Percentiles rank a stretch among this genome's conserved stretches.
These are phyloP conservation scores for Drosophila seclusa DNA, from an alignment of 2,888 invertebrate species.

Conservation along the genomic window DNA sequence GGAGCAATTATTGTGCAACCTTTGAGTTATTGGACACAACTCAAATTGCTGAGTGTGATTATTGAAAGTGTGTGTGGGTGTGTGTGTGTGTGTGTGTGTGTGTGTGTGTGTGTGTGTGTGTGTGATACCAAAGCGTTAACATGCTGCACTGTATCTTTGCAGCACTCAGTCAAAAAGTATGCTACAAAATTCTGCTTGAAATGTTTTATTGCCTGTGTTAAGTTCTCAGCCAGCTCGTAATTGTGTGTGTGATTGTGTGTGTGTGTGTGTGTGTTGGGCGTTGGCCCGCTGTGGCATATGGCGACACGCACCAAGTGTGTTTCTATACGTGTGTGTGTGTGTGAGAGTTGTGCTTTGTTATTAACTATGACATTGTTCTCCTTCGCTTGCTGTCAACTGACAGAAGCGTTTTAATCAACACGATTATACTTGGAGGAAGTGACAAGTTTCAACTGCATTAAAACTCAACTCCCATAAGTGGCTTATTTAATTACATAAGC, in stretches of 20 bases:
- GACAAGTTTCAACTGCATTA: slow-evolving; percentile 74
- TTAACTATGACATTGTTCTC: slow-evolving; percentile 55
- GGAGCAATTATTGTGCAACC: neutral
- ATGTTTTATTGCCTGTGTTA: slow-evolving; percentile 61
- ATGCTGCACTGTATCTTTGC: slow-evolving; percentile 20
- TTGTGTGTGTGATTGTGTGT: slow-evolving; percentile 4
- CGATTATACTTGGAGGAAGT: slow-evolving; percentile 62
- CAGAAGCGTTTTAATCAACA: slow-evolving; percentile 69
- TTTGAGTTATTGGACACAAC: neutral
- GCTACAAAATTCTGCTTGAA: slow-evolving; percentile 45
- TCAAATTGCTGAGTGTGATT: slow-evolving; percentile 1
- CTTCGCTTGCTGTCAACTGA: slow-evolving; percentile 31
- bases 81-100: slow-evolving; percentile 9
- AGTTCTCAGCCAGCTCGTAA: slow-evolving; percentile 14
- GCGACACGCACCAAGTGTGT: slow-evolving; percentile 24
- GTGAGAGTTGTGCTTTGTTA: slow-evolving; percentile 37
- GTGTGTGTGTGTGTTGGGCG: slow-evolving; percentile 31
- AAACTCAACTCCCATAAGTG: slow-evolving; percentile 61
- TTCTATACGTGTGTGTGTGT: slow-evolving; percentile 8
- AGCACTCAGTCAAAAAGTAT: slow-evolving; percentile 39
- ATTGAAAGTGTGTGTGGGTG: slow-evolving; percentile 24
- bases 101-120: slow-evolving; percentile 10
- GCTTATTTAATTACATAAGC: slow-evolving; percentile 58
- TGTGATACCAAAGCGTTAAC: slow-evolving; percentile 22
- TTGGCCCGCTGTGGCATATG: slow-evolving; percentile 52